phyloP scores from a whole-genome alignment of 2,888 invertebrate genomes.

The Drosophila engyochracea region DNA sequence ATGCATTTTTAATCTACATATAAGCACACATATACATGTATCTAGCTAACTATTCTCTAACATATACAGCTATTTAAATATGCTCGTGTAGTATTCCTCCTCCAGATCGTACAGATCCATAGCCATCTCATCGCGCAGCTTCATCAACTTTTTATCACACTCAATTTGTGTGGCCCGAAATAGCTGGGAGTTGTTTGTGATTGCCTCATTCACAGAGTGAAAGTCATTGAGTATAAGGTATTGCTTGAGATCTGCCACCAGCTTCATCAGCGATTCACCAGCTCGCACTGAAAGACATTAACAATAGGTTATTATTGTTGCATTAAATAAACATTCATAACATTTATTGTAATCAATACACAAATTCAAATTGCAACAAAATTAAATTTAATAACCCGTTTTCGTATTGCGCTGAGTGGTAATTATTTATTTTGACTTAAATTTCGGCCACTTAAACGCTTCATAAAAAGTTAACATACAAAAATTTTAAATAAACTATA shows the following conservation, averaged over 20 bases:
- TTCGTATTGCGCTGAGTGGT: background rate
- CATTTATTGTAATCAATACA: background rate
- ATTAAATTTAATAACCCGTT: background rate
- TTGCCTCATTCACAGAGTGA: constrained; percentile 98
- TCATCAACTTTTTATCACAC: constrained; percentile 97
- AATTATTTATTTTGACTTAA: background rate
- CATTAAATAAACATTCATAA: background rate
- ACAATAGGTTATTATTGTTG: background rate
- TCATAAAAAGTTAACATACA: background rate
- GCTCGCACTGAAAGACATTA: constrained; percentile 90
- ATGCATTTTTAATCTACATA: constrained; percentile 16
- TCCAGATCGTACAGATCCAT: constrained; percentile 89
- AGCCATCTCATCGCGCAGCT: constrained; percentile 96
- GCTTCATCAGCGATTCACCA: constrained; percentile 97
- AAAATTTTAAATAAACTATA: background rate
- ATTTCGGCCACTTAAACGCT: background rate
- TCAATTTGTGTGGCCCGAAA: constrained; percentile 96
- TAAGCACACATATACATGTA: background rate
- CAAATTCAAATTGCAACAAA: background rate
- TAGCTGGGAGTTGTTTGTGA: constrained; percentile 95
- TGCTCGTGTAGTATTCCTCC: constrained; percentile 85
- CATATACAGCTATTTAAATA: constrained; percentile 80
- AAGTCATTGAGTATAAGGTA: constrained; percentile 99
- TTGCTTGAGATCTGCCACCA: constrained; percentile 99
- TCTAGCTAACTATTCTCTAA: background rate